These are phyloP conservation scores for Strix uralensis DNA, from an alignment of 2,113 vertebrate species.

Conservation along the genomic window DNA sequence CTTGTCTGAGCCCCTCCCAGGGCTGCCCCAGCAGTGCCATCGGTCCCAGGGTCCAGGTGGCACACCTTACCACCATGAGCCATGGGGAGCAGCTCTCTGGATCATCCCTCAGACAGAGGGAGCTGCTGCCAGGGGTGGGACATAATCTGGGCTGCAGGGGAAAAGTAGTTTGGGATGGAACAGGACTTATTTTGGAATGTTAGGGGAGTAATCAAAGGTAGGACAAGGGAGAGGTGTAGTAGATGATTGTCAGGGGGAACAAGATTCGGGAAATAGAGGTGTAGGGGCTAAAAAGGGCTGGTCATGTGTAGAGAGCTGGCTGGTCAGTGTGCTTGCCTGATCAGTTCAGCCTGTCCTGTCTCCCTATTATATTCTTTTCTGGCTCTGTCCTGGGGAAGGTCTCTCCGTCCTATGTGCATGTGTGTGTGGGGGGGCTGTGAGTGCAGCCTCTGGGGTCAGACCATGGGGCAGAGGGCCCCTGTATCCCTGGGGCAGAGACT, in stretches of 20 bases:
- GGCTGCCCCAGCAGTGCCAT: background rate
- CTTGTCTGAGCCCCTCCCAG: background rate
- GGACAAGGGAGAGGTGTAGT: too few species aligned
- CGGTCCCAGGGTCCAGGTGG: accelerated
- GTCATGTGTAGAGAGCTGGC: accelerated
- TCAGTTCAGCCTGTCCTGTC: background rate
- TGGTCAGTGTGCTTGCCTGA: background rate
- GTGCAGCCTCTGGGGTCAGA: background rate
- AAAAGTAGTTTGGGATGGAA: background rate
- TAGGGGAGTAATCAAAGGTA: background rate
- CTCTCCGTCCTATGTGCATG: background rate
- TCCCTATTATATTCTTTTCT: background rate
- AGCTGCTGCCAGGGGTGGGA: background rate
- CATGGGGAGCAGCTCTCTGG: background rate
- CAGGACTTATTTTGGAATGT: background rate
- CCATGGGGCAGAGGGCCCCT: accelerated
- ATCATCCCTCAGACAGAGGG: too few species aligned
- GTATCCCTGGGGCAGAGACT: background rate
- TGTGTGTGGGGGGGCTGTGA: background rate
- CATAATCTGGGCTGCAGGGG: background rate
- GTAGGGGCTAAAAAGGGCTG: background rate
- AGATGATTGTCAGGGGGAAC: background rate
- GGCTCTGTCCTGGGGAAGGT: too few species aligned
- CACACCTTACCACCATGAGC: background rate
- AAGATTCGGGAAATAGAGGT: background rate